Evolutionary conservation across 2,797 vertebrate species (phyloP), one percentile per base, ranked within the genome.

Genomic region (Poecilia wingei): DNA sequence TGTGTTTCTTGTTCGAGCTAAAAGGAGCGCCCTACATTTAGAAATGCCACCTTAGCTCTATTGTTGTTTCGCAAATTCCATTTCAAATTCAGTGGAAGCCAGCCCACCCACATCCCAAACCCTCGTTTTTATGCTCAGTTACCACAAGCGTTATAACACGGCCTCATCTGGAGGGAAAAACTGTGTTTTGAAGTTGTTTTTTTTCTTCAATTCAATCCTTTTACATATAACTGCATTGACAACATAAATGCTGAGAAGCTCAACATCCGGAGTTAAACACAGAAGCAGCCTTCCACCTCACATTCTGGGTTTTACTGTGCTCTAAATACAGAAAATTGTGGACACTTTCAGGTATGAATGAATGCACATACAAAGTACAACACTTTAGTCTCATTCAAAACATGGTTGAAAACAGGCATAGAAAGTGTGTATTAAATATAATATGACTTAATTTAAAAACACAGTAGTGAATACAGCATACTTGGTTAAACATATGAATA

Each of bases 41-140:
- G 82, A 91, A 91, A 89, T 88, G 88, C 86, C 89, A 91, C 86
- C 87, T 91, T 85, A 90, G 88, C 87, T 91, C 77, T 57, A 85
- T 88, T 90, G 89, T 82, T 92, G 78, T 91, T 91, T 91, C 41
- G 64, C 20, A 41, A 68, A 68, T 89, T 81, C 79, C 80, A 86
- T 87, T 85, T 84, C 78, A 82, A 84, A 86, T 88, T 86, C 82
- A 76, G 71, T 78, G 83, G 64, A 89, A 87, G 80, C 71, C 66
- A 79, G 78, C 84, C 86, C 87, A 85, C 91, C 90, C 87, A 87
- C 89, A 78, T 64, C 74, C 79, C 16, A 69, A 69, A 68, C 75
- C 81, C 43, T 53, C 80, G 81, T 85, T 85, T 80, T 22, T 68
- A 41, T 68, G 64, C 64, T 39, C 64, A 41, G 64, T 68, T 68